A percentile compares a stretch with the other conserved stretches of the same genome.
These are phyloP conservation scores for Eulemur mongoz DNA, from an alignment of 2,797 vertebrate species.

Conservation along the genomic window DNA sequence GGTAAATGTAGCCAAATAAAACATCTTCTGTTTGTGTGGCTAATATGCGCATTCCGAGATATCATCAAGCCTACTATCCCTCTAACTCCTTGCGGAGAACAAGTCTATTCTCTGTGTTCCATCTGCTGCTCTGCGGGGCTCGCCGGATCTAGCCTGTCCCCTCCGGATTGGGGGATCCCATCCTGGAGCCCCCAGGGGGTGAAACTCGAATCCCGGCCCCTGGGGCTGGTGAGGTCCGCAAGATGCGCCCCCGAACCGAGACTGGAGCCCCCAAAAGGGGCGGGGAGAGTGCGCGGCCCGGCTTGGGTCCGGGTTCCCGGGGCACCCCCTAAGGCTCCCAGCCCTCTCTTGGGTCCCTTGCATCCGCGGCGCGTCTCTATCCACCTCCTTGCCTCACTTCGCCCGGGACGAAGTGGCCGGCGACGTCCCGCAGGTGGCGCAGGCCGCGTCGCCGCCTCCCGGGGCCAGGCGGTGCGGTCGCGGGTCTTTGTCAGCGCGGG, in stretches of 20 bases:
- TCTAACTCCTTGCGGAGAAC: not conserved
- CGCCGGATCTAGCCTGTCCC: no score
- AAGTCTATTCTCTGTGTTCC: not conserved
- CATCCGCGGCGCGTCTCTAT: accelerated
- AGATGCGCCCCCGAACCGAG: not conserved
- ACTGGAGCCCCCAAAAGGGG: not conserved
- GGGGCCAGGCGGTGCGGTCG: not conserved
- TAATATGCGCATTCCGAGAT: not conserved
- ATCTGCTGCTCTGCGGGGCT: accelerated
- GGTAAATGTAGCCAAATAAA: not conserved
- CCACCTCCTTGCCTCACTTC: not conserved
- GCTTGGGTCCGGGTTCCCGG: not conserved
- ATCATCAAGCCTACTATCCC: not conserved
- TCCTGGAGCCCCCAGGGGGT: not conserved
- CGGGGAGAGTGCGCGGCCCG: not conserved
- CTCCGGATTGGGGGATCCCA: not conserved
- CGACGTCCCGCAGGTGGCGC: not conserved
- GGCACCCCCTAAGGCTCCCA: not conserved
- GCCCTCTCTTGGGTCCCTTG: not conserved
- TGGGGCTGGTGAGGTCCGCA: not conserved
- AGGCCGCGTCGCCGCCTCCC: not conserved
- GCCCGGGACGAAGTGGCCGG: accelerated
- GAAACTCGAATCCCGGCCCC: not conserved
- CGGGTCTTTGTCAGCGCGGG: not conserved
- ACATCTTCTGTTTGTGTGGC: not conserved